phyloP scores from a whole-genome alignment of 2,113 vertebrate species.

The Heterotilapia buettikoferi region DNA sequence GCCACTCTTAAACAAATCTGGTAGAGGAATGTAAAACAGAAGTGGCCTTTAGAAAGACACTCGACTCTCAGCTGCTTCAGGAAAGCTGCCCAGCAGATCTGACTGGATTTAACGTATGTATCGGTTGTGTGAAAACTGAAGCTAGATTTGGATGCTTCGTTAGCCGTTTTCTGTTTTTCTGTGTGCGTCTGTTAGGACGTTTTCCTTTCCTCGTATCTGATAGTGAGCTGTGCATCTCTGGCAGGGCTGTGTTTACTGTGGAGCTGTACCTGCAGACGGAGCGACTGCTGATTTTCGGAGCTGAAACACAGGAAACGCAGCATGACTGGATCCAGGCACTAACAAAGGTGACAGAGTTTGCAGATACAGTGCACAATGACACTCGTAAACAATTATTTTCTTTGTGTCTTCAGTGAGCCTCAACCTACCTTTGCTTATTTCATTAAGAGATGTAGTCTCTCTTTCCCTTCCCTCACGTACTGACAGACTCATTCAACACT shows the following conservation, averaged over 20 bases:
- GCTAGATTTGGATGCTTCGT: background rate
- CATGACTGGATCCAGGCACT: constrained; percentile 88
- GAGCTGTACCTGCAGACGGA: constrained; percentile 89
- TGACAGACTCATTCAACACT: constrained; percentile 23
- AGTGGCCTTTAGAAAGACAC: background rate
- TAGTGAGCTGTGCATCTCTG: constrained; percentile 16
- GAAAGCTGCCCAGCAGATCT: background rate
- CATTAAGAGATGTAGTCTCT: constrained; percentile 15
- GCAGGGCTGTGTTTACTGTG: constrained; percentile 86
- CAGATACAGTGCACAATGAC: background rate
- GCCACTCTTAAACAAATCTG: background rate
- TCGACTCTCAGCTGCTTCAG: background rate
- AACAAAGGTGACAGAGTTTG: constrained; percentile 79
- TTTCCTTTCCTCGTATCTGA: background rate
- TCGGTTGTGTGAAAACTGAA: background rate
- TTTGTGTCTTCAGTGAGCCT: background rate
- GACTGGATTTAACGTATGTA: background rate
- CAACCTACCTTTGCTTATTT: background rate
- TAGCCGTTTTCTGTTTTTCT: background rate
- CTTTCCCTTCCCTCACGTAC: constrained; percentile 1
- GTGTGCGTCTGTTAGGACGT: background rate
- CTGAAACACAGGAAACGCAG: constrained; percentile 81
- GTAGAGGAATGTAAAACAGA: background rate
- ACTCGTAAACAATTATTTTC: background rate
- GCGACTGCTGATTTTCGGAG: constrained; percentile 82